Percentiles rank a stretch among this genome's conserved stretches.
phyloP scores from a whole-genome alignment of 2,888 invertebrate genomes.

The Ophion ellenae region DNA sequence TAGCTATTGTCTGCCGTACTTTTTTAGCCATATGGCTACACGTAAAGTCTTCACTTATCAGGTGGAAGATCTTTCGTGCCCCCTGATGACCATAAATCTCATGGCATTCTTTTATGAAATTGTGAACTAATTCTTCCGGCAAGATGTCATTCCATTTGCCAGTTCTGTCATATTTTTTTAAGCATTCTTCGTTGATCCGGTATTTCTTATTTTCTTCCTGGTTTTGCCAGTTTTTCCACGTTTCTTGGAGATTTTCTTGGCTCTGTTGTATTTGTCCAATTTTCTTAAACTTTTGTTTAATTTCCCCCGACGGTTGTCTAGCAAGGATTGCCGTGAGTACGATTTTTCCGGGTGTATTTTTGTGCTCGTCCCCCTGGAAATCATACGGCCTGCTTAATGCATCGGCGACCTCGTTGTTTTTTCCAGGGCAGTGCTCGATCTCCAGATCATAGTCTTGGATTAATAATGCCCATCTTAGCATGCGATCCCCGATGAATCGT shows the following conservation, averaged over 20 bases:
- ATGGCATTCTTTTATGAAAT: neutral
- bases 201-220: too few relatives aligned
- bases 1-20: neutral
- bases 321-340: too few relatives aligned
- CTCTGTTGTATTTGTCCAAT: neutral
- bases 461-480: neutral
- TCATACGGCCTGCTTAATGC: neutral
- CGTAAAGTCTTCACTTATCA: neutral
- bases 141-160: neutral
- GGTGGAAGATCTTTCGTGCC: neutral
- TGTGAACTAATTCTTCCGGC: neutral
- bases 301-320: neutral
- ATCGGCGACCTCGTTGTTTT: conserved; percentile 2
- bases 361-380: neutral
- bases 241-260: neutral
- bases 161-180: neutral
- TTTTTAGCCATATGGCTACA: neutral
- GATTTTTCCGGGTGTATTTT: neutral
- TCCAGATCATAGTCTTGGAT: neutral
- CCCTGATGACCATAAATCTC: neutral
- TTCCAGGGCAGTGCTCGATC: conserved; percentile 29
- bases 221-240: neutral
- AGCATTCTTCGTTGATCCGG: neutral
- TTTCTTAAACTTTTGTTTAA: neutral
- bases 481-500: neutral